Percentiles rank a stretch among this genome's conserved stretches.
Conservation (phyloP, 2,888 invertebrate species). For the Disparrhopalites patrizii region DNA sequence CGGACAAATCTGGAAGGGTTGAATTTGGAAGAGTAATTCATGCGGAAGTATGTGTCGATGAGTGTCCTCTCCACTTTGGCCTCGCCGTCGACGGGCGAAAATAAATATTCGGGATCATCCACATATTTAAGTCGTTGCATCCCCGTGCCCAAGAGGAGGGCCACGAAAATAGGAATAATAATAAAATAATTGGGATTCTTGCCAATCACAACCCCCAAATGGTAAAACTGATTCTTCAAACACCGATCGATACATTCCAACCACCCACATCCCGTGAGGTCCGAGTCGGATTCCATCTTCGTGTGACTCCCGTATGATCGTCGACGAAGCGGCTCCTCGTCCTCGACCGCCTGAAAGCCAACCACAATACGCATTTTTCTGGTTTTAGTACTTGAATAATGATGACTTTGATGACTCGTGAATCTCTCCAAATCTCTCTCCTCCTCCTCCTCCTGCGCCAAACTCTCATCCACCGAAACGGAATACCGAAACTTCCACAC, state of each 20-base stretch:
- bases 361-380: slow-evolving; percentile 46
- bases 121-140: slow-evolving; percentile 81
- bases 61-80: slow-evolving; percentile 66
- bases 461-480: neutral
- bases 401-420: neutral
- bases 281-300: slow-evolving; percentile 16
- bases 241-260: slow-evolving; percentile 62
- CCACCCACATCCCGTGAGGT: slow-evolving; percentile 13
- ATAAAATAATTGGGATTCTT: slow-evolving; percentile 82
- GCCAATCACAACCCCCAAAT: slow-evolving; percentile 73
- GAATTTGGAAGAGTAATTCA: slow-evolving; percentile 80
- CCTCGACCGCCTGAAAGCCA: slow-evolving; percentile 46
- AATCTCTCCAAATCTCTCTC: neutral
- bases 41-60: slow-evolving; percentile 78
- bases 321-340: slow-evolving; percentile 23
- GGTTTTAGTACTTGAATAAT: neutral
- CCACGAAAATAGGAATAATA: slow-evolving; percentile 76
- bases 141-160: slow-evolving; percentile 77
- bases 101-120: slow-evolving; percentile 89
- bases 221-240: slow-evolving; percentile 75
- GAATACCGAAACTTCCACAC: neutral
- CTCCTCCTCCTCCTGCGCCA: neutral
- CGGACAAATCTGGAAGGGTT: slow-evolving; percentile 82
- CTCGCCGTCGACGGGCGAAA: slow-evolving; percentile 81
- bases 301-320: neutral